Evolutionary conservation across 2,888 invertebrate genomes (phyloP), one percentile per base, ranked within the genome.

Genomic region (Acanthoscelides obtectus): DNA sequence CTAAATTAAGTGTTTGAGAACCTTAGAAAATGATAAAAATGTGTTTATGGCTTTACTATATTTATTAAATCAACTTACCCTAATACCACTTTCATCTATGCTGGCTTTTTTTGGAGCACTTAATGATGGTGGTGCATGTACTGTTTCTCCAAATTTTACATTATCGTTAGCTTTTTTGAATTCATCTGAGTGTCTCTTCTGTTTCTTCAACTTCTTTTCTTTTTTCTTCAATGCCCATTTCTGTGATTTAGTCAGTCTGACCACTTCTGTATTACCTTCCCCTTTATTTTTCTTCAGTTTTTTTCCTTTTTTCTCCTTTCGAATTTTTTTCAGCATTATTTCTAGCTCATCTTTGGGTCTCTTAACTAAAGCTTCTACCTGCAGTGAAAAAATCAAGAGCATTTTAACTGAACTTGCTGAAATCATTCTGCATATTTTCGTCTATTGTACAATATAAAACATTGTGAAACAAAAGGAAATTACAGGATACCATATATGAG

Each of bases 141-240:
- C 90, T 69, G 91, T 88, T 81, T 94, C 94, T 0, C 94, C 94
- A 86, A 95, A 95, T 80, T 88, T 82, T 22, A 95, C 87, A 68
- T 87, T 86, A 83, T 95, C 95, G 78, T 86, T 79, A 22, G 83
- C 81, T 19, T 79, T 85, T 69, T 90, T 89, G 64, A 87, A 85
- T 73, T 77, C 77, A 72, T 81, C 76, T 22, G 74, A 21, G 71
- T 75, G 71, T 22, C 73, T 65, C 65, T 5, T n/a, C 71, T 77
- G 73, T 65, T 79, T 79, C 66, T 77, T 77, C 70, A 76, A 67
- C 69, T 76, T 77, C 76, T 78, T 85, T 83, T 79, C 87, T 65
- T 86, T 80, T 78, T 88, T 88, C 74, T 88, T 90, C 20, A 86
- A 83, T 64, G 87, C 86, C 21, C 86, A 85, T 75, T 88, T 89